Conservation (phyloP, 2,888 invertebrate genomes). For the Latheticus oryzae region DNA sequence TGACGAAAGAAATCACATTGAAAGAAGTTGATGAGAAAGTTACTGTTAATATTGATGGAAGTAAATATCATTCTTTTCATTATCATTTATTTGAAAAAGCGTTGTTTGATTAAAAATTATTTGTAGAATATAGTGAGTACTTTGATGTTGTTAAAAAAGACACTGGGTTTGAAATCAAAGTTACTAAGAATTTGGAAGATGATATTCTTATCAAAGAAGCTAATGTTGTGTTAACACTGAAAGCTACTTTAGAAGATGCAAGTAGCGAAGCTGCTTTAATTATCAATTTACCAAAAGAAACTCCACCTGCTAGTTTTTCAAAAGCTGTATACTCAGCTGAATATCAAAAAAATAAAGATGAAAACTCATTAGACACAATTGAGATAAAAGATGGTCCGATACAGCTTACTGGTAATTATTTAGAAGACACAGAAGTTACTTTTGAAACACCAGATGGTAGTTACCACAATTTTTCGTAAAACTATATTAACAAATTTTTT, state of each 20-base stretch:
- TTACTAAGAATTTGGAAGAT: constrained; percentile 25
- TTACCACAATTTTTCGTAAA: constrained; percentile 21
- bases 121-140: constrained; percentile 8
- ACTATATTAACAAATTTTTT: constrained; percentile 12
- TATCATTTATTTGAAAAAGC: no score
- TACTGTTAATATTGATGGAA: background rate
- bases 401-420: constrained; percentile 7
- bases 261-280: constrained; percentile 40
- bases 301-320: constrained; percentile 41
- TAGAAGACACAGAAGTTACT: constrained; percentile 3
- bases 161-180: background rate
- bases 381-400: constrained; percentile 16
- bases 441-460: constrained; percentile 39
- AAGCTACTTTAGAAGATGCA: constrained; percentile 24
- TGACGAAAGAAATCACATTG: background rate
- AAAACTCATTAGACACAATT: constrained; percentile 6
- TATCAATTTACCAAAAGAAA: constrained; percentile 37
- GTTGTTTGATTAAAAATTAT: background rate
- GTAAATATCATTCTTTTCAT: constrained; percentile 13
- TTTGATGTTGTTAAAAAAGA: constrained; percentile 1
- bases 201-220: constrained; percentile 12
- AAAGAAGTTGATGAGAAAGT: background rate
- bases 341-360: constrained; percentile 39
- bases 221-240: constrained; percentile 39
- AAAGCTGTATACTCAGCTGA: constrained; percentile 43